phyloP scores from a whole-genome alignment of 2,113 vertebrate species.

The Corvus cornix region DNA sequence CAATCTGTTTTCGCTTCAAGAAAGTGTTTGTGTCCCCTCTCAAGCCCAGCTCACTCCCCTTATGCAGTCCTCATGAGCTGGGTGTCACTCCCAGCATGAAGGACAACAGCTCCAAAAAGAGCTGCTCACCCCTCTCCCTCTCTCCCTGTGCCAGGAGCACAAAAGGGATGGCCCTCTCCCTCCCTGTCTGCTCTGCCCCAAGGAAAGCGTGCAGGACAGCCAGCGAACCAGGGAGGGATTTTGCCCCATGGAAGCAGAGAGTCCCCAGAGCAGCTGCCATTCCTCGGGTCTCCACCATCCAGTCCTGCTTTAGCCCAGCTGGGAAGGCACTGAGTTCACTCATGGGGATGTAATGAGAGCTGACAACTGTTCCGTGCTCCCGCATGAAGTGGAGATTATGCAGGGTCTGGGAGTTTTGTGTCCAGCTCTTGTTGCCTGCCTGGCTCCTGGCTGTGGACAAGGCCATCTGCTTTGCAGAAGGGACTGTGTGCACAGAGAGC shows the following conservation, averaged over 20 bases:
- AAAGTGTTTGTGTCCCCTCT: neutral
- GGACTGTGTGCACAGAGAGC: neutral
- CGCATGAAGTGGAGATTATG: neutral
- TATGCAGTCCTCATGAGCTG: neutral
- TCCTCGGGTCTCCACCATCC: neutral
- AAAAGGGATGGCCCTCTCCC: neutral
- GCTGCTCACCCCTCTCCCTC: neutral
- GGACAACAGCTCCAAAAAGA: neutral
- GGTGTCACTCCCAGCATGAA: neutral
- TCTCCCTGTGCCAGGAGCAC: neutral
- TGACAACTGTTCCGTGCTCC: neutral
- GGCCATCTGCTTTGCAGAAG: neutral
- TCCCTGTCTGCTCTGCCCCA: neutral
- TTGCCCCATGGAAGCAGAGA: neutral
- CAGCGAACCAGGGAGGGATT: rapidly evolving
- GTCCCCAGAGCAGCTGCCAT: neutral
- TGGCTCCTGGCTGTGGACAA: neutral
- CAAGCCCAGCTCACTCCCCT: neutral
- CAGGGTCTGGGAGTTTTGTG: neutral
- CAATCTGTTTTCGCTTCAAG: neutral
- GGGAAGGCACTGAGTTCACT: neutral
- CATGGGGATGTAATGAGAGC: neutral
- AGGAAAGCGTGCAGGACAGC: rapidly evolving
- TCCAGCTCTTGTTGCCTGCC: rapidly evolving
- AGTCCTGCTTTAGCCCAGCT: neutral